These are phyloP conservation scores for Botia kubotai DNA, from an alignment of 2,797 vertebrate species.

Conservation along the genomic window DNA sequence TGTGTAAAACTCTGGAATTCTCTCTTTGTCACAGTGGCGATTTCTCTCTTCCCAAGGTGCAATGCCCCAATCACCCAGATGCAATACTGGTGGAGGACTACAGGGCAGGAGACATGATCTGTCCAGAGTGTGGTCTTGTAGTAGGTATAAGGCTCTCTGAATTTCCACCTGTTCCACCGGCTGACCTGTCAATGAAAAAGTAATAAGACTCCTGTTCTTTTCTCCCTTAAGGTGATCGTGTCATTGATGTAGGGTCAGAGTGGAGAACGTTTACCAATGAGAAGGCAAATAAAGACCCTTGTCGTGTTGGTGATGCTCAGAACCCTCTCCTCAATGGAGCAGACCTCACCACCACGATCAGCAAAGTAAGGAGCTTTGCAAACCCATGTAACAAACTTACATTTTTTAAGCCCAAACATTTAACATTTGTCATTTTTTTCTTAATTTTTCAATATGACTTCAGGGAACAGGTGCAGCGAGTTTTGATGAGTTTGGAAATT, in stretches of 20 bases:
- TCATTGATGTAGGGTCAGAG: conserved; percentile 97
- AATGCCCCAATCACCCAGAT: conserved; percentile 96
- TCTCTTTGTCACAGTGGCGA: conserved; percentile 70
- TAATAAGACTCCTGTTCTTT: neutral
- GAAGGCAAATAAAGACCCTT: conserved; percentile 98
- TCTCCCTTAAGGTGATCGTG: conserved; percentile 86
- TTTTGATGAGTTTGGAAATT: conserved; percentile 98
- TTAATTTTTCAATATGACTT: neutral
- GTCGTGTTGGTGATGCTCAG: conserved; percentile 96
- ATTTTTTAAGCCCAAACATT: too few relatives aligned
- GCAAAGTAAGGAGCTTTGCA: conserved; percentile 85
- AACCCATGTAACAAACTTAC: neutral
- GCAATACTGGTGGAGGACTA: conserved; percentile 97
- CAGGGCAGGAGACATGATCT: conserved; percentile 99
- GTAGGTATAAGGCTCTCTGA: conserved; percentile 82
- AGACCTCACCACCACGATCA: conserved; percentile 97
- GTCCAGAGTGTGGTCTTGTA: conserved; percentile 96
- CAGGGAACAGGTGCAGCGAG: conserved; percentile 97
- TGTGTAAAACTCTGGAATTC: conserved; percentile 18
- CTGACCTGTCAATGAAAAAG: neutral
- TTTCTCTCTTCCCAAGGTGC: conserved; percentile 84
- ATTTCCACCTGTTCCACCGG: neutral
- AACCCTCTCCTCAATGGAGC: conserved; percentile 95
- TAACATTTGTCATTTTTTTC: too few relatives aligned
- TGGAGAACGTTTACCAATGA: conserved; percentile 99